These are phyloP conservation scores for Nixonia krombeini DNA, from an alignment of 1,140 invertebrate species.

Conservation along the genomic window DNA sequence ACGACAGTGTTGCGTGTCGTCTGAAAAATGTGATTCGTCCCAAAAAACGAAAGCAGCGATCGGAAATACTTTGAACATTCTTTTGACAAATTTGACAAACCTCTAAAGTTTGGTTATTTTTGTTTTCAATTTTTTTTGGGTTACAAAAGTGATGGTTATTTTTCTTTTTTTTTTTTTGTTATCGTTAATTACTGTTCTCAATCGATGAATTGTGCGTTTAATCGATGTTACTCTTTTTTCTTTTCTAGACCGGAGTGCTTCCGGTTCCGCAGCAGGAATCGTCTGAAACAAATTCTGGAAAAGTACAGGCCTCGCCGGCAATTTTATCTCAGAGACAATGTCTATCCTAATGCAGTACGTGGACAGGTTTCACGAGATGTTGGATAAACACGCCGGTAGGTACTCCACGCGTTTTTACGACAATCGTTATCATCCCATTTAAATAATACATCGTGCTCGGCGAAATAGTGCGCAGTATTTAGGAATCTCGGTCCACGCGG, in stretches of 20 bases:
- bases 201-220: too few species aligned
- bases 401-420: too few species aligned
- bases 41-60: too few species aligned
- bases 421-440: too few species aligned
- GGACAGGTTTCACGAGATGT: conserved; percentile 76
- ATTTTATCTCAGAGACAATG: conserved; percentile 66
- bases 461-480: conserved; percentile 25
- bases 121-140: too few species aligned
- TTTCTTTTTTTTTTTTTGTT: too few species aligned
- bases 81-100: too few species aligned
- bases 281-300: conserved; percentile 41
- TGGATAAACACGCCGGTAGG: conserved; percentile 76
- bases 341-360: conserved; percentile 77
- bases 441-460: not conserved
- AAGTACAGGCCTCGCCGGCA: conserved; percentile 35
- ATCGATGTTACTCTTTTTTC: too few species aligned
- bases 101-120: too few species aligned
- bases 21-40: conserved; percentile 9
- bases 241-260: conserved; percentile 52
- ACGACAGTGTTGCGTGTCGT: conserved; percentile 20
- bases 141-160: too few species aligned
- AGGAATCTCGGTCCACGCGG: conserved; percentile 28
- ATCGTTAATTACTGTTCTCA: too few species aligned
- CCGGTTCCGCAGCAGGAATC: conserved; percentile 41
- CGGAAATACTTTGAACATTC: too few species aligned